These are phyloP conservation scores for Acinonyx jubatus DNA, from an alignment of 2,113 vertebrate genomes.

Conservation along the genomic window DNA sequence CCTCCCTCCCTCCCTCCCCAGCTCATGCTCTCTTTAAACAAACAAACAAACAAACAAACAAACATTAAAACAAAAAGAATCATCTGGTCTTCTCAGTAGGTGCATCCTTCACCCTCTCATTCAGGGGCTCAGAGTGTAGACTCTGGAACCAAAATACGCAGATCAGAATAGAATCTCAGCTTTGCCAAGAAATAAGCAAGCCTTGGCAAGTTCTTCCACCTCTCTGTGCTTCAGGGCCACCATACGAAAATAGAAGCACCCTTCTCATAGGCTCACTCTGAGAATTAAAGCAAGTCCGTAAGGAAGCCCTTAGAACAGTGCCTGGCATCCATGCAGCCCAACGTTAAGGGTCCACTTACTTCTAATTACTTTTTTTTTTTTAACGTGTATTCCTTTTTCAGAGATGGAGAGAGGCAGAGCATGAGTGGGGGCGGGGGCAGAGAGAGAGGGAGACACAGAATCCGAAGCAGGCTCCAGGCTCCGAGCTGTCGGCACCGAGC, in stretches of 20 bases:
- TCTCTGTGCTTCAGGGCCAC: not conserved
- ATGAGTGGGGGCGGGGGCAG: no score
- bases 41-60: no score
- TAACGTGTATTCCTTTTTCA: no score
- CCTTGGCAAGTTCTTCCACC: not conserved
- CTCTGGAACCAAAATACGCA: fast-evolving
- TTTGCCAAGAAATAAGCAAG: not conserved
- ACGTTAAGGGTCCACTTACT: not conserved
- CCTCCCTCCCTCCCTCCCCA: no score
- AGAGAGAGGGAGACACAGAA: no score
- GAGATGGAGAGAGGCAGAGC: no score
- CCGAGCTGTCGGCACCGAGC: no score
- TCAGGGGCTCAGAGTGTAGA: not conserved
- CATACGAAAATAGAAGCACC: fast-evolving
- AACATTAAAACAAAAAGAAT: no score
- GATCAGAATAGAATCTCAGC: not conserved
- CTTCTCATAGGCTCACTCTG: fast-evolving
- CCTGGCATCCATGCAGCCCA: fast-evolving
- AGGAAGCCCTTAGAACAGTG: fast-evolving
- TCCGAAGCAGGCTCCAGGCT: no score
- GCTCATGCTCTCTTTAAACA: no score
- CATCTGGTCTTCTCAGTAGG: not conserved
- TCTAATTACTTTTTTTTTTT: no score
- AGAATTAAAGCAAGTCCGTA: fast-evolving
- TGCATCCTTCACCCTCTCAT: not conserved